Percentiles rank a stretch among this genome's conserved stretches.
These are phyloP conservation scores for Pelecanus crispus DNA, from an alignment of 2,113 vertebrate species.

Conservation along the genomic window DNA sequence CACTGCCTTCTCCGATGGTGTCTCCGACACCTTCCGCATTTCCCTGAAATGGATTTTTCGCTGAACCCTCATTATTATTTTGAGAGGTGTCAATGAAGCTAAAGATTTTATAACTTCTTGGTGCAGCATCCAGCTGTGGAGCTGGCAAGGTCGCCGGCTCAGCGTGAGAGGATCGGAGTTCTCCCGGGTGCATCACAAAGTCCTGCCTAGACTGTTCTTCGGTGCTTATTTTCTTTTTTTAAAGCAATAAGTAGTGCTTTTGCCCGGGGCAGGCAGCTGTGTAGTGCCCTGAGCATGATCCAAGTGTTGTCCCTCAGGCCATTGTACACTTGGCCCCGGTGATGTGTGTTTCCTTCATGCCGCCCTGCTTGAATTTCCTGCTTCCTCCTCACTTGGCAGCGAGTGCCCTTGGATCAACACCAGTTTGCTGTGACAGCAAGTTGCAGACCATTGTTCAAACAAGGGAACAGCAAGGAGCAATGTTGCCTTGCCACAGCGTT, in stretches of 20 bases:
- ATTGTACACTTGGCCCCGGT: neutral
- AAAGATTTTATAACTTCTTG: neutral
- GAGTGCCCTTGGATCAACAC: neutral
- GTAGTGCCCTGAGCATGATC: neutral
- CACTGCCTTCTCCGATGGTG: neutral
- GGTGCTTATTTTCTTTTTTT: neutral
- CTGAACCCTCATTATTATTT: neutral
- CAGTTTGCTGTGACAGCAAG: constrained; percentile 17
- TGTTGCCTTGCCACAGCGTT: neutral
- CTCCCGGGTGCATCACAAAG: neutral
- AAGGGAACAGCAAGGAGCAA: neutral
- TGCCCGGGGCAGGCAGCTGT: neutral
- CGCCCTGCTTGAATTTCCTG: constrained; percentile 14
- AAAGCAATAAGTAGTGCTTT: neutral
- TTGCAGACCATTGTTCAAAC: neutral
- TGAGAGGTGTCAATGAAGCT: neutral
- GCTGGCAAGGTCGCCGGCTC: neutral
- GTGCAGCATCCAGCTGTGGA: neutral
- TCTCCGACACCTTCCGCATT: neutral
- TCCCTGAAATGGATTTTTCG: neutral
- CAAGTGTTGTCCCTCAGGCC: neutral
- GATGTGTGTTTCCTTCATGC: neutral
- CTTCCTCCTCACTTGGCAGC: constrained; percentile 21
- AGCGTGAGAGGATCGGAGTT: neutral
- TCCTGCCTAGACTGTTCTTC: neutral